phyloP scores from a whole-genome alignment of 2,113 vertebrate genomes.

The Sorex fumeus region DNA sequence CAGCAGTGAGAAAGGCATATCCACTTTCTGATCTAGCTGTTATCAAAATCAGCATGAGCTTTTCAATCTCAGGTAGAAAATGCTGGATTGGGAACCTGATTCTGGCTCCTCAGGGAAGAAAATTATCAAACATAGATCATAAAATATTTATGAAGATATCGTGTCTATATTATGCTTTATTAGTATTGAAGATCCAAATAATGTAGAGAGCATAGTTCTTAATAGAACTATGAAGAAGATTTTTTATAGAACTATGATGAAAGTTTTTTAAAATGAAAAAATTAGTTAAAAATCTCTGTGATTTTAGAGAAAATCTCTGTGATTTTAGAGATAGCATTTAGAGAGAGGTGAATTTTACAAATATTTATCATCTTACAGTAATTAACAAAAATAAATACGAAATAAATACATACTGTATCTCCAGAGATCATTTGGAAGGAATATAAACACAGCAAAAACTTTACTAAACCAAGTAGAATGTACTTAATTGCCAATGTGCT shows the following conservation, averaged over 20 bases:
- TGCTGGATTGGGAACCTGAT: conserved; percentile 37
- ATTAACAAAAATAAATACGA: not conserved
- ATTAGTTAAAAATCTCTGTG: not conserved
- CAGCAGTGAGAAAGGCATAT: conserved; percentile 71
- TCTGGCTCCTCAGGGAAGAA: conserved; percentile 53
- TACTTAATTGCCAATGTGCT: not conserved
- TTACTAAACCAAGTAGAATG: not conserved
- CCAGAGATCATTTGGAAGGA: not conserved
- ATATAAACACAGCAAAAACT: not conserved
- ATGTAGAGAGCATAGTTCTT: not conserved
- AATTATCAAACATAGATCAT: conserved; percentile 53
- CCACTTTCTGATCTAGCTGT: conserved; percentile 71
- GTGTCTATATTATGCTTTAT: conserved; percentile 56
- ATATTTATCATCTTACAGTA: not conserved
- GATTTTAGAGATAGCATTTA: no score
- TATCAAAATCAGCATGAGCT: conserved; percentile 76
- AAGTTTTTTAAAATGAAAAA: not conserved
- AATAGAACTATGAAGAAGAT: not conserved
- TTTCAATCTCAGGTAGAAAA: conserved; percentile 66
- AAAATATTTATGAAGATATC: conserved; percentile 74
- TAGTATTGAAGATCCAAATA: conserved; percentile 23
- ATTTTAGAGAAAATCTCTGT: not conserved
- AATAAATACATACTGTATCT: not conserved
- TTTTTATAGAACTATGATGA: not conserved
- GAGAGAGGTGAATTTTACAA: not conserved